Conservation (phyloP, 2,113 vertebrate genomes). For the Heteronetta atricapilla region DNA sequence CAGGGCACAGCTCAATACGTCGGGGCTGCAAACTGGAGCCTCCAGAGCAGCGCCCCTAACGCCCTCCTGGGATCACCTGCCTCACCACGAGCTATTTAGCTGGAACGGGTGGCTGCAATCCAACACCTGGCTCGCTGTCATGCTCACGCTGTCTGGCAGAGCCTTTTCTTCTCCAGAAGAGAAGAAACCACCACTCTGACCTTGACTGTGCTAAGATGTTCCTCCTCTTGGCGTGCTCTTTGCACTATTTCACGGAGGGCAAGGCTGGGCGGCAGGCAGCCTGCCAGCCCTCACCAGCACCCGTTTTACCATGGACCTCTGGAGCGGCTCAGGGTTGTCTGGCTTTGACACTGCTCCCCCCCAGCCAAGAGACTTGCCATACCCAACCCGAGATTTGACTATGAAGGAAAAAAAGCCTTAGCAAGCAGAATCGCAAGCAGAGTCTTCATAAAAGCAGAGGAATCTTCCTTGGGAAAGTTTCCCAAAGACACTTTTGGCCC, state of each 20-base stretch:
- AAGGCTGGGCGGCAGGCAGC: not conserved
- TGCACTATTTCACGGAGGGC: not conserved
- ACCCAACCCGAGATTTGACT: not conserved
- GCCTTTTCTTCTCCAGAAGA: not conserved
- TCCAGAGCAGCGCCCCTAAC: not conserved
- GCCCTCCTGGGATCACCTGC: not conserved
- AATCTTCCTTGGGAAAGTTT: not conserved
- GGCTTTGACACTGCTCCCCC: not conserved
- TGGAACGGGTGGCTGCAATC: fast-evolving
- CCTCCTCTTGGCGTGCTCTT: not conserved
- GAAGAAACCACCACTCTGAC: not conserved
- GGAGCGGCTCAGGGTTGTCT: not conserved
- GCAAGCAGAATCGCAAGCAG: not conserved
- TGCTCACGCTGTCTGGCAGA: fast-evolving
- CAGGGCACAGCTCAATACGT: not conserved
- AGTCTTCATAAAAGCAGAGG: not conserved
- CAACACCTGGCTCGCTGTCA: not conserved
- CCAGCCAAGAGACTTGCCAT: not conserved
- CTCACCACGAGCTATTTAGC: not conserved
- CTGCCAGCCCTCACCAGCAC: not conserved
- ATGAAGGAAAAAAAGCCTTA: not conserved
- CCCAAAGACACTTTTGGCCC: not conserved
- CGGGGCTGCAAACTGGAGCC: not conserved
- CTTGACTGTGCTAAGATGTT: not conserved
- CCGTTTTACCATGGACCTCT: not conserved